Evolutionary conservation across 2,797 vertebrate genomes (phyloP), one percentile per base, ranked within the genome.

Genomic region (Enteromius argenteus): DNA sequence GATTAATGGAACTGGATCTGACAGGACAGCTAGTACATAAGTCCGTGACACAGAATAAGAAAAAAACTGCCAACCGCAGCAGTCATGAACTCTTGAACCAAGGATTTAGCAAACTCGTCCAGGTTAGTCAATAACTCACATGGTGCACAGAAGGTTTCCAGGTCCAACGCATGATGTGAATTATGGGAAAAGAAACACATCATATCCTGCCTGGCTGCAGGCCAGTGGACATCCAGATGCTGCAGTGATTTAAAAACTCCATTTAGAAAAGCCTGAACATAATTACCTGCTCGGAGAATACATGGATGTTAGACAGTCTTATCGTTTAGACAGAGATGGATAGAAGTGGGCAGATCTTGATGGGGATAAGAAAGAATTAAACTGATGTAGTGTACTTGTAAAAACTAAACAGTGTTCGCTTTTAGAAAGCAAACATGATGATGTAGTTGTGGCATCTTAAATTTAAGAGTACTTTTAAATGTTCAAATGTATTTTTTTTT

Each of bases 141-240:
- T 39, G 71, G 74, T 71, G 79, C 35, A 64, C 23, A 58, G 71
- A 82, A 27, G 68, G 39, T 19, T 79, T 64, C 58, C 58, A 84
- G 66, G 84, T 81, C 75, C 30, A 76, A 62, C 81, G 85, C 84
- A 87, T 84, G 86, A 89, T 86, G 71, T 71, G 80, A 88, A 87
- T 91, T 84, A 83, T 23, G 56, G 58, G 74, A 67, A 79, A 53
- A 87, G 84, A 87, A 67, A 79, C 11, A 37, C 77, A 87, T 90
- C 78, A 88, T 83, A 88, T 90, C 83, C 88, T 86, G 90, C 79
- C 60, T 82, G 90, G 84, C 60, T 81, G 66, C 30, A 77, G 51
- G 86, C 83, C 89, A 86, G 58, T 60, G 75, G 80, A 86, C 58
- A 82, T 80, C 84, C 90, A 92, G 87, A 91, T 89, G 89, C 85